Evolutionary conservation across 2,888 invertebrate species (phyloP).

Genomic region (Cheilosia vernalis): DNA sequence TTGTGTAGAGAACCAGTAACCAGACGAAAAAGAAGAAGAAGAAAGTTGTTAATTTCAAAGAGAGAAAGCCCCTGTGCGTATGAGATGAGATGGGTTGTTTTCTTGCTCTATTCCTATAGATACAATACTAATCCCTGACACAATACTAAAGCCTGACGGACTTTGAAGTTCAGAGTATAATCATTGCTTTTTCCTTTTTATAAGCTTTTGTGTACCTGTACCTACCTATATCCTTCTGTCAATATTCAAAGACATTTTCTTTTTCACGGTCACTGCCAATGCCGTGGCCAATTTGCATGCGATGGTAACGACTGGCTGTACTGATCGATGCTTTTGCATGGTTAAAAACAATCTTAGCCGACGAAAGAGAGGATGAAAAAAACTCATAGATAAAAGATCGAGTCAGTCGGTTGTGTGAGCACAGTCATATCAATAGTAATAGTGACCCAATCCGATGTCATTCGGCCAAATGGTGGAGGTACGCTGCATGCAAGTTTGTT

Average conservation of each 20-base stretch:
- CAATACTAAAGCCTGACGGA: neutral
- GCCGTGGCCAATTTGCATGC: constrained; percentile 33
- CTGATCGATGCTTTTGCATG: neutral
- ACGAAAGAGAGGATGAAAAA: constrained; percentile 15
- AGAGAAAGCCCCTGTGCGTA: neutral
- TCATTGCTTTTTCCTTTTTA: neutral
- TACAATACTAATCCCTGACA: too few relatives aligned
- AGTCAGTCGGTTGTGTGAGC: constrained; percentile 15
- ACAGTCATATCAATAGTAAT: neutral
- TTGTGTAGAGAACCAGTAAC: too few relatives aligned
- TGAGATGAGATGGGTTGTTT: neutral
- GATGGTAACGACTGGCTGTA: neutral
- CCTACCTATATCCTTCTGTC: neutral
- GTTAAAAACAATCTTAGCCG: neutral
- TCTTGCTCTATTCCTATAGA: too few relatives aligned
- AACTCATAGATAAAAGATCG: constrained; percentile 17
- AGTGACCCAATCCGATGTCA: neutral
- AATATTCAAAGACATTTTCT: neutral
- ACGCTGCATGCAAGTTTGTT: too few relatives aligned
- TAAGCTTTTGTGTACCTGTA: neutral
- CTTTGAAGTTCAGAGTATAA: neutral
- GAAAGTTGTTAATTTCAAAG: neutral
- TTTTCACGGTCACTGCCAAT: constrained; percentile 44
- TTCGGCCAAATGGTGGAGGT: too few relatives aligned
- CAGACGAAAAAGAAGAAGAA: neutral